Base-by-base conservation (phyloP, 2,797 vertebrate genomes). In the Buceros bicornis region DNA sequence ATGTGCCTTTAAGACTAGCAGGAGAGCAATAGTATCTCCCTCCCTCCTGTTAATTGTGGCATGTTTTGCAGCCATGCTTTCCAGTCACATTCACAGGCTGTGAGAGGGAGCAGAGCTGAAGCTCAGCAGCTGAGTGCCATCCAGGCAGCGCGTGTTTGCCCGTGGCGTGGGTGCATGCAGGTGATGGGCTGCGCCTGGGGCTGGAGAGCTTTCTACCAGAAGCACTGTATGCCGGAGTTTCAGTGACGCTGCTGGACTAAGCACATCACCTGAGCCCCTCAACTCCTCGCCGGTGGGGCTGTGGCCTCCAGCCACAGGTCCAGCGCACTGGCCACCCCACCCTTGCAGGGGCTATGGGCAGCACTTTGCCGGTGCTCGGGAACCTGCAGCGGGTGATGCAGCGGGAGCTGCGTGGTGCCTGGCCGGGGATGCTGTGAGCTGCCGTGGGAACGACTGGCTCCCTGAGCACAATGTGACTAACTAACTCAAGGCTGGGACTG, bases 1-100 rank as follows among this genome's bases (percentile, higher is more conserved):
- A 58, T 97, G 95, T 95, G 96, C 96, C 96, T 97, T 97, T 97
- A 97, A 97, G 96, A 97, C 82, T 84, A 91, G 96, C 95, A 89
- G 94, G 95, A 94, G 95, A 96, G 96, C 96, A 88, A 79, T 95
- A 93, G 89, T 95, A 94, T 96, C 96, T 93, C 96, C 96, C 96
- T 96, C 96, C 96, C 96, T 95, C 96, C 93, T 56, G 95, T 95
- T 97, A 96, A 97, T 96, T 96, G 96, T 97, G 95, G 88, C 90
- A 83, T 97, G 93, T 96, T 95, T 90, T 95, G 94, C 96, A 95
- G 96, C 96, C 91, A 31, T 92, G 95, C 96, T 97, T 94, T 95
- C 96, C 96, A 97, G 95, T 97, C 96, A 95, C 96, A 97, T 95
- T 97, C 83, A 58, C 96, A 84, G 94, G 82, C 95, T 87, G 94